phyloP scores from a whole-genome alignment of 2,888 invertebrate species.

The Andrena minutula region DNA sequence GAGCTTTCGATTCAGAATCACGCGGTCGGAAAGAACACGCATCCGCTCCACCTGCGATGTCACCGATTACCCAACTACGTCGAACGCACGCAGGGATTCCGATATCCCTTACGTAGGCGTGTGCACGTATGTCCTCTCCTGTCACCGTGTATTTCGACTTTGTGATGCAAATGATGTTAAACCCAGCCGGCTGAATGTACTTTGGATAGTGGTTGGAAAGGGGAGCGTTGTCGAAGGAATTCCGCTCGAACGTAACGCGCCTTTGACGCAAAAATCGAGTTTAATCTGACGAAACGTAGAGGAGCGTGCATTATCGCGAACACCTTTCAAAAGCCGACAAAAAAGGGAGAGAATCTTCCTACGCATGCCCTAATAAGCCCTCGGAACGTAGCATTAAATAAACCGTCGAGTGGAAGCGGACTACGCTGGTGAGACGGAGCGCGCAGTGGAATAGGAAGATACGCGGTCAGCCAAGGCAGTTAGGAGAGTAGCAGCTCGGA shows the following conservation, averaged over 20 bases:
- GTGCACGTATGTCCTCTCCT: neutral
- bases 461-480: constrained; percentile 1
- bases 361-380: neutral
- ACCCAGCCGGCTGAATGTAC: constrained; percentile 10
- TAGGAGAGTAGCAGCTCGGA: neutral
- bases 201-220: neutral
- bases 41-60: constrained; percentile 39
- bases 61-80: constrained; percentile 37
- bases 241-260: too few species aligned
- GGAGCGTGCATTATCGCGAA: neutral
- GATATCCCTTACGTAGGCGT: constrained; percentile 4
- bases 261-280: neutral
- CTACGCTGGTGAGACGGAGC: too few species aligned
- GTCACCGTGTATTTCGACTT: constrained; percentile 2
- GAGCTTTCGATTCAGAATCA: constrained; percentile 61
- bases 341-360: neutral
- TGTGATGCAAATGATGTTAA: constrained; percentile 18
- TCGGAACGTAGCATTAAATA: neutral
- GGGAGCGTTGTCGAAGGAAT: neutral
- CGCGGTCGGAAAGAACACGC: constrained; percentile 56
- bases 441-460: constrained; percentile 11
- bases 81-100: neutral
- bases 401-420: neutral
- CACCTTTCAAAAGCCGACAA: too few species aligned
- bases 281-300: constrained; percentile 1